A percentile compares a stretch with the other conserved stretches of the same genome.
phyloP scores from a whole-genome alignment of 2,113 vertebrate species.

The Opisthocomus hoazin region DNA sequence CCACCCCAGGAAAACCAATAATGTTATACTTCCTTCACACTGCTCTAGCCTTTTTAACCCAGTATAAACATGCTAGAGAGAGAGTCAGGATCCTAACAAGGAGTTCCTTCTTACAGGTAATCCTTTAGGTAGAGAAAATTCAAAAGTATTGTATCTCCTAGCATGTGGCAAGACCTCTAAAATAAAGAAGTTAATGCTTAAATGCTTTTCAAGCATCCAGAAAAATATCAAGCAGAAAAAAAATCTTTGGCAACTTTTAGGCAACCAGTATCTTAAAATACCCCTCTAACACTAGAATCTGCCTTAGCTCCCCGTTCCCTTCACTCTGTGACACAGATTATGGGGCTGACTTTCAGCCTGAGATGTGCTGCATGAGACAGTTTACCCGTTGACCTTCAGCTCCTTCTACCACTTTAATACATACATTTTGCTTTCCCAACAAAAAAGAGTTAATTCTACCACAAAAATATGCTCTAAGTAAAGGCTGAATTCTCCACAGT shows the following conservation, averaged over 20 bases:
- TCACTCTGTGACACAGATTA: neutral
- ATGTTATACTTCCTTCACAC: neutral
- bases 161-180: neutral
- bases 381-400: conserved; percentile 19
- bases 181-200: neutral
- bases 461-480: conserved; percentile 16
- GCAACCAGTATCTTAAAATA: neutral
- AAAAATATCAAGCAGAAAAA: neutral
- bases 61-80: neutral
- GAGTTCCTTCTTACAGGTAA: neutral
- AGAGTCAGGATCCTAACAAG: neutral
- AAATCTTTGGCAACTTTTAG: neutral
- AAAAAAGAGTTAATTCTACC: conserved; percentile 29
- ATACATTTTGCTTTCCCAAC: neutral
- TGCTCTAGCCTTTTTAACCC: neutral
- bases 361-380: neutral
- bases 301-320: neutral
- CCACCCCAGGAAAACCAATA: neutral
- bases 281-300: neutral
- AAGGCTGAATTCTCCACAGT: conserved; percentile 21
- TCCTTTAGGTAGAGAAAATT: neutral
- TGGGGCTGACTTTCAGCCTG: neutral
- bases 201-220: neutral
- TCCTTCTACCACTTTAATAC: conserved; percentile 7
- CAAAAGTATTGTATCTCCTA: neutral